phyloP scores from a whole-genome alignment of 2,888 invertebrate species.

The Protodeltote pygarga region DNA sequence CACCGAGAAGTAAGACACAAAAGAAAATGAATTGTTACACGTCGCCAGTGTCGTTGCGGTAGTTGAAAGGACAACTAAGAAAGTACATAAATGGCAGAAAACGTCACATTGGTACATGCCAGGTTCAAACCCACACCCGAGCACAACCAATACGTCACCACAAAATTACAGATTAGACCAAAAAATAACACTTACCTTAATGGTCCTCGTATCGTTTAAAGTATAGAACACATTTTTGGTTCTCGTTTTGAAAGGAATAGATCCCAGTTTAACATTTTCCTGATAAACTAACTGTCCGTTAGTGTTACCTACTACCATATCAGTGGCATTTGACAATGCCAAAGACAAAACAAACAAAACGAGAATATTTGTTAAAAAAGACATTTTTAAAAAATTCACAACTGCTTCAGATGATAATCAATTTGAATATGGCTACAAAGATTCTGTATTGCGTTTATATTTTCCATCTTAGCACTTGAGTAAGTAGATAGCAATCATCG shows the following conservation, averaged over 20 bases:
- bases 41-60: no score
- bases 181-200: constrained; percentile 66
- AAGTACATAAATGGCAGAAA: no score
- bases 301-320: constrained; percentile 65
- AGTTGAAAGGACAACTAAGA: no score
- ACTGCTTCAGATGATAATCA: neutral
- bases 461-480: constrained; percentile 12
- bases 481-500: constrained; percentile 14
- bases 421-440: neutral
- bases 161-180: no score
- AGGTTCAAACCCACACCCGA: no score
- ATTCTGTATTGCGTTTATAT: constrained; percentile 24
- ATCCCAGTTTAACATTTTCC: constrained; percentile 66
- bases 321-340: constrained; percentile 42
- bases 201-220: constrained; percentile 56
- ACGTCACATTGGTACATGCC: no score
- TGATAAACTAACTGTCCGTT: constrained; percentile 61
- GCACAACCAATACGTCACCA: no score
- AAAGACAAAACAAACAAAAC: constrained; percentile 27
- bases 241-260: constrained; percentile 63
- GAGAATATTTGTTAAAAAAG: constrained; percentile 1
- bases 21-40: no score
- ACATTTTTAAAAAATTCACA: constrained; percentile 23
- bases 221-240: constrained; percentile 76
- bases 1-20: no score